phyloP scores from a whole-genome alignment of 2,113 vertebrate species.

The Callospermophilus lateralis region DNA sequence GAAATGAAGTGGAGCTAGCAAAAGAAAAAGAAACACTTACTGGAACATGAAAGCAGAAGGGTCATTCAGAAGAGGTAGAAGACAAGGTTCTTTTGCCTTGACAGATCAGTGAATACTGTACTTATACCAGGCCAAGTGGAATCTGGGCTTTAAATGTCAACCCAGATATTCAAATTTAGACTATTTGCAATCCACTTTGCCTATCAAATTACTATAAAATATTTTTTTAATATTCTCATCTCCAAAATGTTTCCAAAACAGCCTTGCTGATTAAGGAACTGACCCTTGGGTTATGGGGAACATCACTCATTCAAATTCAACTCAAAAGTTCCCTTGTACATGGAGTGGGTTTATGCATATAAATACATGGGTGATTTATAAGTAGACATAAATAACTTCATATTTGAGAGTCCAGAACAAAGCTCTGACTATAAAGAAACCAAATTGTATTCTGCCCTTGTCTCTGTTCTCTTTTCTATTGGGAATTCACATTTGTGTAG shows the following conservation, averaged over 20 bases:
- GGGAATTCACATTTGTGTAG: slow-evolving; percentile 27
- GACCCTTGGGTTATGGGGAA: not conserved
- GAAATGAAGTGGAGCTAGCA: not conserved
- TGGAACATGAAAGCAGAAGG: not conserved
- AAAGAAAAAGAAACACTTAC: not conserved
- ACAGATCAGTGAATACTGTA: not conserved
- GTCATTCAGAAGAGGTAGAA: not conserved
- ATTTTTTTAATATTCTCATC: not conserved
- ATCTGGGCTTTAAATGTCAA: not conserved
- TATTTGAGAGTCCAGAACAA: not conserved
- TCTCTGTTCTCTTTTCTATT: slow-evolving; percentile 1
- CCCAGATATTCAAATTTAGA: not conserved
- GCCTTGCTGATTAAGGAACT: not conserved
- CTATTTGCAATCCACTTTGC: not conserved
- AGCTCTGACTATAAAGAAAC: slow-evolving; percentile 24
- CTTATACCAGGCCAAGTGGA: too few species aligned
- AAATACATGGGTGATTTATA: not conserved
- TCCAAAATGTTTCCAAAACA: slow-evolving; percentile 31
- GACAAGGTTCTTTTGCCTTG: not conserved
- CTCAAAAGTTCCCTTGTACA: not conserved
- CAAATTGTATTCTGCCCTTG: slow-evolving; percentile 13
- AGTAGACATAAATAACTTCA: slow-evolving; percentile 6
- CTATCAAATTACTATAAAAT: not conserved
- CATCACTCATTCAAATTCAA: slow-evolving; percentile 11
- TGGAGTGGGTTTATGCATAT: not conserved